phyloP scores from a whole-genome alignment of 2,113 vertebrate species.

The Onychostruthus taczanowskii region DNA sequence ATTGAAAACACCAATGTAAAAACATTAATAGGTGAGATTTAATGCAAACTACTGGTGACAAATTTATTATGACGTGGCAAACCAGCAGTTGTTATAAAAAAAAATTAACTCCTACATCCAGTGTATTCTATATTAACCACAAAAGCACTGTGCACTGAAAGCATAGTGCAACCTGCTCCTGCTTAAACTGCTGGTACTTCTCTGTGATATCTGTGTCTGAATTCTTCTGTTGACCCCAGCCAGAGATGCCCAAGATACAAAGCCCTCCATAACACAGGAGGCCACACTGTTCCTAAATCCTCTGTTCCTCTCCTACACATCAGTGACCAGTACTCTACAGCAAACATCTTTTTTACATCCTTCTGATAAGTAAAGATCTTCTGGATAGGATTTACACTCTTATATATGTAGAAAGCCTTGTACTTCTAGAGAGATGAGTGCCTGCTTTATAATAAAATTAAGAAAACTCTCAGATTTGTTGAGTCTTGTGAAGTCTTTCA shows the following conservation, averaged over 20 bases:
- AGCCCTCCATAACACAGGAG: neutral
- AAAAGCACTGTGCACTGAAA: neutral
- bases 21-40: neutral
- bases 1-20: neutral
- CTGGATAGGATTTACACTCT: neutral
- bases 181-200: neutral
- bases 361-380: neutral
- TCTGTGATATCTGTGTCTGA: accelerated
- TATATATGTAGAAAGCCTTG: neutral
- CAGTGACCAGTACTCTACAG: neutral
- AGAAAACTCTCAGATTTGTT: neutral
- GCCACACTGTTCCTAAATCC: neutral
- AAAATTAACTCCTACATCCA: neutral
- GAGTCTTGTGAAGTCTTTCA: neutral
- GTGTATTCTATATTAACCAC: neutral
- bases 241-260: accelerated
- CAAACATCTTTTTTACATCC: neutral
- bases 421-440: neutral
- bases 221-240: neutral
- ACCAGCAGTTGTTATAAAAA: neutral
- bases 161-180: neutral
- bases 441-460: neutral
- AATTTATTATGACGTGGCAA: neutral
- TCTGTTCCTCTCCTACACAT: neutral
- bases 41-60: neutral